Conservation (phyloP, 2,888 invertebrate species). For the Aporophyla nigra region DNA sequence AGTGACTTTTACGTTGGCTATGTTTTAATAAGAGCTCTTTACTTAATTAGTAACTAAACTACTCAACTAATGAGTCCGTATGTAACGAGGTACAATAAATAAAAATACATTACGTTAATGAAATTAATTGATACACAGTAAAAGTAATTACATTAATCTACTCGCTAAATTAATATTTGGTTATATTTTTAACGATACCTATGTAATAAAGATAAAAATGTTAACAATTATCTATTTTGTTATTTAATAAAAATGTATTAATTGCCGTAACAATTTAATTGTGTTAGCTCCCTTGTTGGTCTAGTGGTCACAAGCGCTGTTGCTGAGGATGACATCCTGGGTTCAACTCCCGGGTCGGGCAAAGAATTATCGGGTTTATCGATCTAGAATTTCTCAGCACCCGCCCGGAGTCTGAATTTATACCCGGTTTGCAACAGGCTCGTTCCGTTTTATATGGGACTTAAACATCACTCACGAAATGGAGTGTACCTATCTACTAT, state of each 20-base stretch:
- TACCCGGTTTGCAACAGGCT: not conserved
- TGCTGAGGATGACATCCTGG: not conserved
- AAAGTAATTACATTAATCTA: not conserved
- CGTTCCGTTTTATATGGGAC: not conserved
- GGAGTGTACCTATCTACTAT: not conserved
- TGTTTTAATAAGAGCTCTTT: conserved; percentile 6
- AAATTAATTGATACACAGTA: conserved; percentile 19
- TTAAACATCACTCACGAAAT: not conserved
- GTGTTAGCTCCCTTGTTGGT: not conserved
- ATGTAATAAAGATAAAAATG: not conserved
- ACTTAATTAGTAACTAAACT: conserved; percentile 19
- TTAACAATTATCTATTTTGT: not conserved
- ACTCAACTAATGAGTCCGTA: conserved; percentile 19
- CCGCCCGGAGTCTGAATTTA: not conserved
- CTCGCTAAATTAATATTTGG: conserved; percentile 12
- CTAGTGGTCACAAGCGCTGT: not conserved
- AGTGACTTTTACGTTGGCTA: not conserved
- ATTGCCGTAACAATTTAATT: not conserved
- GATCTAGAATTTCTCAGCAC: not conserved
- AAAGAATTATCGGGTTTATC: no score
- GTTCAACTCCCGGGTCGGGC: not conserved
- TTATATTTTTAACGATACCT: conserved; percentile 9
- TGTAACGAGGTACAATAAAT: conserved; percentile 3
- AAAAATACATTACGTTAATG: conserved; percentile 10
- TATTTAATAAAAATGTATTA: conserved; percentile 6